Percentiles rank a stretch among this genome's conserved stretches.
Conservation (phyloP, 2,113 vertebrate genomes). For the Perca schrenkii region DNA sequence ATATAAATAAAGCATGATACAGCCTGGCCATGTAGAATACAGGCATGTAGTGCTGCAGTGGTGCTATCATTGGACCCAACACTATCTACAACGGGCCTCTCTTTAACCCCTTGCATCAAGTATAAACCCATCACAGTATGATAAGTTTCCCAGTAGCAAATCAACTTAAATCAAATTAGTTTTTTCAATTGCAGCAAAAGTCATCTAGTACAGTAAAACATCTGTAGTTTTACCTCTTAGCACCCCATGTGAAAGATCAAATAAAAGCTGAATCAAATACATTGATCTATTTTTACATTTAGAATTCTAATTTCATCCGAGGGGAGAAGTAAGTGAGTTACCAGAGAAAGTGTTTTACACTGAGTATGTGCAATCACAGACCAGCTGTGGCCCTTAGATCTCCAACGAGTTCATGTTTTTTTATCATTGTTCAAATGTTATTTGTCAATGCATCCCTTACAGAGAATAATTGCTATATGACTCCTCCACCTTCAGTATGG, state of each 20-base stretch:
- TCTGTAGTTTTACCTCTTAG: neutral
- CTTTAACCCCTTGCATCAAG: neutral
- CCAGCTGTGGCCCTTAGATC: neutral
- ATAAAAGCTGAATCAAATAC: neutral
- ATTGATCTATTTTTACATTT: neutral
- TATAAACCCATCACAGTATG: neutral
- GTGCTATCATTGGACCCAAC: neutral
- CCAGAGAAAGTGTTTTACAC: neutral
- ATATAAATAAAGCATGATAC: neutral
- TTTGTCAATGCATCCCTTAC: neutral
- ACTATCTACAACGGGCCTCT: no score
- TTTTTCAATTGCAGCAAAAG: neutral
- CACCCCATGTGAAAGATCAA: neutral
- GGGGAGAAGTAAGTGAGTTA: neutral
- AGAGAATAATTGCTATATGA: neutral
- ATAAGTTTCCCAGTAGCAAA: no score
- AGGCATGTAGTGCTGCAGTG: neutral
- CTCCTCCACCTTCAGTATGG: neutral
- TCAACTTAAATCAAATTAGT: no score
- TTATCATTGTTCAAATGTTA: neutral
- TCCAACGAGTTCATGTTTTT: neutral
- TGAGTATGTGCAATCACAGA: neutral
- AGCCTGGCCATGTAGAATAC: neutral
- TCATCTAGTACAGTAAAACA: neutral
- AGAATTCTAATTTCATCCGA: neutral